These are phyloP conservation scores for Sebastes steindachneri DNA, from an alignment of 2,797 vertebrate genomes.

Conservation along the genomic window DNA sequence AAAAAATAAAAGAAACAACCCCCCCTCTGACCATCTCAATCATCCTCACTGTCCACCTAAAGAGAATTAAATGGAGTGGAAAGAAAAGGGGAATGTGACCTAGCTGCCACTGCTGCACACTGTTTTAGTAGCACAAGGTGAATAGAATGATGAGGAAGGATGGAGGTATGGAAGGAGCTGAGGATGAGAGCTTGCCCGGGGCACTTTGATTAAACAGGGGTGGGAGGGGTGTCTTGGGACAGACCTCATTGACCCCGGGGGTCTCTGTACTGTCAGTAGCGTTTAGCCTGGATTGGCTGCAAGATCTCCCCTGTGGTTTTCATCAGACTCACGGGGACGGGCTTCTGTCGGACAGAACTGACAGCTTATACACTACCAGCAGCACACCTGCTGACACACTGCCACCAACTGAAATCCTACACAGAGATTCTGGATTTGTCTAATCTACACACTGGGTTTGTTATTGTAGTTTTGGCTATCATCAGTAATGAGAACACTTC, in stretches of 20 bases:
- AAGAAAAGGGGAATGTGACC: not conserved
- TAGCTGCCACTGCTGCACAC: not conserved
- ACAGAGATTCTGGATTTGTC: not conserved
- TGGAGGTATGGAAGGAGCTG: not conserved
- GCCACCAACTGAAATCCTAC: not conserved
- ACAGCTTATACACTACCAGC: not conserved
- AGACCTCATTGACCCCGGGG: conserved; percentile 23
- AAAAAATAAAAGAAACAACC: not conserved
- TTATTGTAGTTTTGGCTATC: not conserved
- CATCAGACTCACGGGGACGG: conserved; percentile 30
- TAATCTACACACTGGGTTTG: not conserved
- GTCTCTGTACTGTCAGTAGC: conserved; percentile 51
- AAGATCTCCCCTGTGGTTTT: conserved; percentile 23
- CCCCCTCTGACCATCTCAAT: not conserved
- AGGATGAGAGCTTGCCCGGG: conserved; percentile 14
- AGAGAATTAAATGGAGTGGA: conserved; percentile 1
- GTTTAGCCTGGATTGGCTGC: conserved; percentile 47
- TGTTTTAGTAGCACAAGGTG: not conserved
- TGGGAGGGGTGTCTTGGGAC: not conserved
- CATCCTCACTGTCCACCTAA: not conserved
- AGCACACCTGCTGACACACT: conserved; percentile 8
- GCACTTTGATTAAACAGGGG: conserved; percentile 29
- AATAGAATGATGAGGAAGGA: conserved; percentile 7
- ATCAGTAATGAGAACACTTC: not conserved
- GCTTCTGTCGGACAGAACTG: conserved; percentile 4